Percentiles rank a stretch among this genome's conserved stretches.
Conservation (phyloP, 2,113 vertebrate genomes). For the Phalacrocorax brasilianus region DNA sequence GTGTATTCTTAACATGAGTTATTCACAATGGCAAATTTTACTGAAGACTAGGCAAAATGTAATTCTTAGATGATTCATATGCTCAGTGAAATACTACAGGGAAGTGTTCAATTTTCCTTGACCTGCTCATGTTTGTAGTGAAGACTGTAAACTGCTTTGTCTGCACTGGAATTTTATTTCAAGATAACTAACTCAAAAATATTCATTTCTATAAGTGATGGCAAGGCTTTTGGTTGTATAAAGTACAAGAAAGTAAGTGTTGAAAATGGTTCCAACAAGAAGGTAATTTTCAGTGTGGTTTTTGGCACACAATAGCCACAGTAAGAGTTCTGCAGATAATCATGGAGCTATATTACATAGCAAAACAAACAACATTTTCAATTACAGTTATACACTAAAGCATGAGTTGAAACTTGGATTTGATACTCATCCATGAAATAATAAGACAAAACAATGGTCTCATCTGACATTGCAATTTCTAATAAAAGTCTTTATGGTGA, state of each 20-base stretch:
- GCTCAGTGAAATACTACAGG: neutral
- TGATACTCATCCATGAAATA: neutral
- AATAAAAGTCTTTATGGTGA: neutral
- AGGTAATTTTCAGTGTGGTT: neutral
- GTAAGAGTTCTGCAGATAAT: neutral
- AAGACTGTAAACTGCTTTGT: neutral
- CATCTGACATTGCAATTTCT: neutral
- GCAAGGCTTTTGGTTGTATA: neutral
- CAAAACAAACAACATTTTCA: neutral
- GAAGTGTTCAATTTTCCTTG: neutral
- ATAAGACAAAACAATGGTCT: neutral
- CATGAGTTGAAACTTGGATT: neutral
- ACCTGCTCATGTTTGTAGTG: neutral
- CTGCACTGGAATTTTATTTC: neutral
- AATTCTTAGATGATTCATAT: neutral
- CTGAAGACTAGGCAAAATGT: neutral
- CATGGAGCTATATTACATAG: neutral
- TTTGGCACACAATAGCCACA: neutral
- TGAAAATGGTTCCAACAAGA: neutral
- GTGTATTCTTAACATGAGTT: neutral
- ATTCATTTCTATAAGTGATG: neutral
- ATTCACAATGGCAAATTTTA: neutral
- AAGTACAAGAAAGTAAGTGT: neutral
- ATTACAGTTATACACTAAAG: neutral
- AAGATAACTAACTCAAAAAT: neutral